Percentiles rank a stretch among this genome's conserved stretches.
phyloP scores from a whole-genome alignment of 2,888 invertebrate genomes.

The Lymantria monacha region DNA sequence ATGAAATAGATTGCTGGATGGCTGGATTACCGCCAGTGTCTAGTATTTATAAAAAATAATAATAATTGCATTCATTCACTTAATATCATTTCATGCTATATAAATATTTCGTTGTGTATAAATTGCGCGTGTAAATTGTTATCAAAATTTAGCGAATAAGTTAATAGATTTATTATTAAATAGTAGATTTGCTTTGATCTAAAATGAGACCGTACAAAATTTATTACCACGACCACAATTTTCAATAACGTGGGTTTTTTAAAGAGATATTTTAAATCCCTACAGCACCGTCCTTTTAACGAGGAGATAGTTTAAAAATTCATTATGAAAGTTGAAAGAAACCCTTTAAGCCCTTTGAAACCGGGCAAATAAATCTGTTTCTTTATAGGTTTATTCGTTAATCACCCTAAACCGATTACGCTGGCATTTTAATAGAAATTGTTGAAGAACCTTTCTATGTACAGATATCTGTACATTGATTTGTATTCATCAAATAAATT shows the following conservation, averaged over 20 bases:
- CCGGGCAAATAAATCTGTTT: slow-evolving; percentile 48
- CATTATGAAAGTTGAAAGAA: slow-evolving; percentile 39
- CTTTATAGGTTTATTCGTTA: slow-evolving; percentile 52
- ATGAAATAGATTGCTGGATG: no score
- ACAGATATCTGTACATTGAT: not conserved
- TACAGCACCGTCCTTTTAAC: slow-evolving; percentile 20
- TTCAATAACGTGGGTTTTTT: not conserved
- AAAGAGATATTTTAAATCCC: slow-evolving; percentile 8
- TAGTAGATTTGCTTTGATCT: no score
- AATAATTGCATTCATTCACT: no score
- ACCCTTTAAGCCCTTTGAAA: slow-evolving; percentile 41
- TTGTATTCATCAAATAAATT: slow-evolving; percentile 1
- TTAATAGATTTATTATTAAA: no score
- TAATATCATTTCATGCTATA: no score
- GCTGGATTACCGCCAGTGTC: no score
- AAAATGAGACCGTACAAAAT: not conserved
- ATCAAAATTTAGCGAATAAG: no score
- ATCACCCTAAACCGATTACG: slow-evolving; percentile 50
- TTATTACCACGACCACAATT: not conserved
- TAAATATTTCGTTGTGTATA: no score
- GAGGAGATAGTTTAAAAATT: slow-evolving; percentile 35
- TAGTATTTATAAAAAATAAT: no score
- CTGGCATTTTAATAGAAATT: slow-evolving; percentile 42
- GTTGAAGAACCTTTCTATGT: slow-evolving; percentile 17
- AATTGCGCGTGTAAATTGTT: no score